Evolutionary conservation across 1,140 invertebrate genomes (phyloP), one percentile per base, ranked within the genome.

Genomic region (Chlorops oryzae): DNA sequence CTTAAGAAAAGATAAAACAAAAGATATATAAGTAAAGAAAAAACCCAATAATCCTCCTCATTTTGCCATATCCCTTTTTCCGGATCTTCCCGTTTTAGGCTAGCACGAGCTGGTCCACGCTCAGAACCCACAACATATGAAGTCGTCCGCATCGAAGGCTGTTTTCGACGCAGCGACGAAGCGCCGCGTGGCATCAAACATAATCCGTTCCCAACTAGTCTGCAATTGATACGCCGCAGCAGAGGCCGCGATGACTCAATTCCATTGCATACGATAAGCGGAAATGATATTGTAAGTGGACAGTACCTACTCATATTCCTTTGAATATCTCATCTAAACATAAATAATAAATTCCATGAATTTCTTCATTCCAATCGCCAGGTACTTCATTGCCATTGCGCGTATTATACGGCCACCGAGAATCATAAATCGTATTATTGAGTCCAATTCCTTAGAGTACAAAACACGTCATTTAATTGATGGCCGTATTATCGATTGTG

Each of bases 391-490:
- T 12, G 85, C 81, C 10, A 74, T 86, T 22, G 82, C 83, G 1
- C 76, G 80, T 27, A 75, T 84, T 2, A 69, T 81, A 37, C 78
- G 80, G 54, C 83, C 84, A 21, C 81, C 82, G 9, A 81, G 82
- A 37, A 77, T 86, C 39, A 80, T 78, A 1, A 83, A 87, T 57
- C 74, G 82, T 4, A 64, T 85, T 18, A 71, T 90, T 24, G 88
- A 91, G 58, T 81, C 85, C 2, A 83, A 80, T 42, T 81, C 82
- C 50, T 83, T 91, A 70, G 89, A 92, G 68, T 94, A 92, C 64
- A 79, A 86, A 13, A 92, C 90, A 0, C 74, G 89, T 18, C 90
- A 93, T 71, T 76, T 88, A 22, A 78, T 89, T 17, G 87, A 92
- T 65, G 89, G 89, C 2, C 77, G 84, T 46, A 92, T 93, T 48